phyloP scores from a whole-genome alignment of 2,797 vertebrate species.

The Gouania willdenowi region DNA sequence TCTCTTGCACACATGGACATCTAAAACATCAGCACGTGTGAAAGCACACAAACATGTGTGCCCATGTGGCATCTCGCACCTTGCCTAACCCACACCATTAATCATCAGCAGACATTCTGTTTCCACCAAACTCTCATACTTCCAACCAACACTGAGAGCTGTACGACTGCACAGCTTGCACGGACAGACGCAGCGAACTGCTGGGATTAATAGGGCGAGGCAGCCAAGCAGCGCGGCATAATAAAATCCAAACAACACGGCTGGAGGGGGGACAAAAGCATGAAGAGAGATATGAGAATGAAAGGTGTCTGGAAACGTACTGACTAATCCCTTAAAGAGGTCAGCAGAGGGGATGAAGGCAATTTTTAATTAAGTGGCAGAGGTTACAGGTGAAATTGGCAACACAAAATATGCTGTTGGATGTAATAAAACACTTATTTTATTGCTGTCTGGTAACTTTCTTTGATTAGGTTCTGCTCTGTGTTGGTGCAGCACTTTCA shows the following conservation, averaged over 20 bases:
- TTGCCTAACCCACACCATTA: conserved; percentile 31
- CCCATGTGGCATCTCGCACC: conserved; percentile 24
- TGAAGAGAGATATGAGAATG: conserved; percentile 12
- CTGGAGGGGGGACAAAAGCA: conserved; percentile 18
- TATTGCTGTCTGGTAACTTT: neutral
- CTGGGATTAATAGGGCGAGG: conserved; percentile 46
- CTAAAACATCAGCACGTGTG: conserved; percentile 15
- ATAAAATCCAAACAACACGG: conserved; percentile 57
- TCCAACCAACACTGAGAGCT: conserved; percentile 13
- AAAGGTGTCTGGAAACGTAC: conserved; percentile 8
- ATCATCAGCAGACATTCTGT: conserved; percentile 40
- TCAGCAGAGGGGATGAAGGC: neutral
- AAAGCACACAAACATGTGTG: neutral
- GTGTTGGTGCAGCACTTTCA: conserved; percentile 8
- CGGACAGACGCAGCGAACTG: conserved; percentile 16
- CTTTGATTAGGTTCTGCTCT: conserved; percentile 2
- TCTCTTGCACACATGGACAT: conserved; percentile 3
- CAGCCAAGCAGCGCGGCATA: conserved; percentile 50
- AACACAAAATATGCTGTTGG: neutral
- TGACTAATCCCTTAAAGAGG: conserved; percentile 13
- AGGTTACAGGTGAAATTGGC: conserved; percentile 16
- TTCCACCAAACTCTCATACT: conserved; percentile 17
- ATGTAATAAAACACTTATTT: conserved; percentile 3
- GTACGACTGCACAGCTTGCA: conserved; percentile 13
- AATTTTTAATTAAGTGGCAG: conserved; percentile 6